Conservation (phyloP, 2,888 invertebrate genomes). For the Tineola bisselliella region DNA sequence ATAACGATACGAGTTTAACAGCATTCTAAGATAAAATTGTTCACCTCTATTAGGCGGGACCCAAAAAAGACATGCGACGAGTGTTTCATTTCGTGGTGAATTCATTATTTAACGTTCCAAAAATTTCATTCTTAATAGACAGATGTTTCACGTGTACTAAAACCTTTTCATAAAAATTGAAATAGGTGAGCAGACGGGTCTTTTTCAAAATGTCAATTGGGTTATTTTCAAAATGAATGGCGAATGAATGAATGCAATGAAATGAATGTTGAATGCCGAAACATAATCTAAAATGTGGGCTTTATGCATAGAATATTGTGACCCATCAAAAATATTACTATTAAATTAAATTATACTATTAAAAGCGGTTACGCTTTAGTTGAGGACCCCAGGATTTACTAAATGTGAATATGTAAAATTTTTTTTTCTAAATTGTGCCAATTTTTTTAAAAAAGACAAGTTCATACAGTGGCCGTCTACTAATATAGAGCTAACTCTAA, state of each 20-base stretch:
- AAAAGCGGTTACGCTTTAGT: too few relatives aligned
- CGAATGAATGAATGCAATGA: too few relatives aligned
- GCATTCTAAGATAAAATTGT: slow-evolving; percentile 16
- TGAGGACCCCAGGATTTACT: too few relatives aligned
- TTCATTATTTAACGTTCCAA: neutral
- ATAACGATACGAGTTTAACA: slow-evolving; percentile 13
- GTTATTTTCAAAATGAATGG: too few relatives aligned
- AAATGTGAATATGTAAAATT: too few relatives aligned
- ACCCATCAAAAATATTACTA: neutral
- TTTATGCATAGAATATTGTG: neutral
- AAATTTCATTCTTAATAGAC: neutral
- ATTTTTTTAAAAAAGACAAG: too few relatives aligned
- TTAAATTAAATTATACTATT: neutral
- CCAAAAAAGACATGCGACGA: slow-evolving; percentile 16
- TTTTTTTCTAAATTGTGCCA: too few relatives aligned
- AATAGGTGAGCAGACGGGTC: too few relatives aligned
- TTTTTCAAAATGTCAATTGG: too few relatives aligned
- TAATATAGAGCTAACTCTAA: too few relatives aligned
- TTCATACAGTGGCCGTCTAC: too few relatives aligned
- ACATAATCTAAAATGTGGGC: neutral
- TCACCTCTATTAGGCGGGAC: slow-evolving; percentile 17
- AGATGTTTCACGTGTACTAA: neutral
- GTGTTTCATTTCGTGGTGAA: neutral
- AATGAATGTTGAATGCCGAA: too few relatives aligned
- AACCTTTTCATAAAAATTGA: slow-evolving; percentile 12